phyloP scores from a whole-genome alignment of 2,888 invertebrate genomes.

The Anarsia innoxiella region DNA sequence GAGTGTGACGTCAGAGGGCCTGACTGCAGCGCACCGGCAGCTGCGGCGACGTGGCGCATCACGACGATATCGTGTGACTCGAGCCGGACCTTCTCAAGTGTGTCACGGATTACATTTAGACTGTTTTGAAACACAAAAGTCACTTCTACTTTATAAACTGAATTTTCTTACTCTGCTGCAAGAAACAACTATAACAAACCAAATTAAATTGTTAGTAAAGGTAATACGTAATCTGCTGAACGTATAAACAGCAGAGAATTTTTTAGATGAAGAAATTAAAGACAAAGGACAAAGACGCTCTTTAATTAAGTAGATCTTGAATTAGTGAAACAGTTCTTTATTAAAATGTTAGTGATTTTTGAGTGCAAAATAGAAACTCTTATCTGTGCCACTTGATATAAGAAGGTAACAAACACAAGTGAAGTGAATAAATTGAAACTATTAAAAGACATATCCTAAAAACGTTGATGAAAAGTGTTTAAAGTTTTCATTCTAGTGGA shows the following conservation, averaged over 20 bases:
- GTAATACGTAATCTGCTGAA: no score
- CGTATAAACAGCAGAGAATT: no score
- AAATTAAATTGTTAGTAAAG: no score
- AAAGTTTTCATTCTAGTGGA: conserved; percentile 25
- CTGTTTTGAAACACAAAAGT: no score
- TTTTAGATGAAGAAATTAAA: no score
- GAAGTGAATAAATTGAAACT: conserved; percentile 6
- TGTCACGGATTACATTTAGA: conserved; percentile 60
- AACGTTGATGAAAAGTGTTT: conserved; percentile 20
- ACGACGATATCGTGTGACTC: conserved; percentile 72
- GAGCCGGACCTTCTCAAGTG: conserved; percentile 72
- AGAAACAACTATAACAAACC: no score
- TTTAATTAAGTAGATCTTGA: no score
- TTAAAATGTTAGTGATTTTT: conserved; percentile 5
- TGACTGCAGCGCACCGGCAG: conserved; percentile 74
- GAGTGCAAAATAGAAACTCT: conserved; percentile 6
- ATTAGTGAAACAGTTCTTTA: neutral
- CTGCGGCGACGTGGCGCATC: conserved; percentile 68
- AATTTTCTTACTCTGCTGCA: no score
- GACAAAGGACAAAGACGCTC: no score
- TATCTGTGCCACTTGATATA: conserved; percentile 16
- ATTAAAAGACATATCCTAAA: conserved; percentile 11
- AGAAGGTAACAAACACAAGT: conserved; percentile 16
- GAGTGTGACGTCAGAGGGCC: conserved; percentile 85
- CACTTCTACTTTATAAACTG: no score